These are phyloP conservation scores for Thumatha senex DNA, from an alignment of 2,888 invertebrate species.

Conservation along the genomic window DNA sequence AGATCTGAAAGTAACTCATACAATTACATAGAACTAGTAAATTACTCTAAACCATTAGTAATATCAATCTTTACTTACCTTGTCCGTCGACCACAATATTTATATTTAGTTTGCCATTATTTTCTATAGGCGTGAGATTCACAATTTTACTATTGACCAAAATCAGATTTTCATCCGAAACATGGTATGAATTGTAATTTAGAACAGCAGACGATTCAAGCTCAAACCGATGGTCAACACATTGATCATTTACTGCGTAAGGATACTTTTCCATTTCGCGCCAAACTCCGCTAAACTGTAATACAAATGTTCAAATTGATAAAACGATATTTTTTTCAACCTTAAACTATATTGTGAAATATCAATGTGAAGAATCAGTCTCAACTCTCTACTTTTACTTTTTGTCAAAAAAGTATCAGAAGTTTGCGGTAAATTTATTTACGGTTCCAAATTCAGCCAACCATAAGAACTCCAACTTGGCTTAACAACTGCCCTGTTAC, in stretches of 20 bases:
- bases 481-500: too few species aligned
- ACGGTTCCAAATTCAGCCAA: too few species aligned
- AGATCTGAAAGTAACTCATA: too few species aligned
- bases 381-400: too few species aligned
- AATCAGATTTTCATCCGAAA: constrained; percentile 32
- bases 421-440: too few species aligned
- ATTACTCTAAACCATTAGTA: too few species aligned
- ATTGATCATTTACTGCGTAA: constrained; percentile 44
- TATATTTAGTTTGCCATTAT: constrained; percentile 23
- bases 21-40: too few species aligned
- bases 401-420: too few species aligned
- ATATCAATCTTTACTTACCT: constrained; percentile 2
- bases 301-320: background rate
- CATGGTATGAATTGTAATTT: constrained; percentile 36
- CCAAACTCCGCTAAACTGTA: constrained; percentile 51
- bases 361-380: too few species aligned
- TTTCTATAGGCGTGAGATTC: constrained; percentile 18
- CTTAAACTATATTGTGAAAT: too few species aligned
- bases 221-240: constrained; percentile 37
- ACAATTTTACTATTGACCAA: constrained; percentile 25
- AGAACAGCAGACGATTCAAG: constrained; percentile 15
- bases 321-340: too few species aligned
- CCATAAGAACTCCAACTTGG: too few species aligned
- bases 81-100: constrained; percentile 10
- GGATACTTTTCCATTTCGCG: constrained; percentile 54